phyloP scores from a whole-genome alignment of 2,888 invertebrate species.

The Gastracanthus pulcherrimus region DNA sequence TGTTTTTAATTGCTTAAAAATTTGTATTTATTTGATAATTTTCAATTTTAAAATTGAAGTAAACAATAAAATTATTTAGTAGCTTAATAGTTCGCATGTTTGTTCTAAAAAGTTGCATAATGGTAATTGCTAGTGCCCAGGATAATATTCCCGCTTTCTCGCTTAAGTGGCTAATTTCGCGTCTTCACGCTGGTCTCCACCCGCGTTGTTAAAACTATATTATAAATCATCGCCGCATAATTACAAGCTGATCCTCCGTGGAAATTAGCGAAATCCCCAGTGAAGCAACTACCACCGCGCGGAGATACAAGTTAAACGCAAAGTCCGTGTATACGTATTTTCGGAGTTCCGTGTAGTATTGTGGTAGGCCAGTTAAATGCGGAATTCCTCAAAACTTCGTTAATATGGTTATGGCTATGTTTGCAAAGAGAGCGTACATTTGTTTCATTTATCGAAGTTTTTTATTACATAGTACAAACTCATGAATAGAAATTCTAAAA shows the following conservation, averaged over 20 bases:
- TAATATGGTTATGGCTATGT: neutral
- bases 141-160: neutral
- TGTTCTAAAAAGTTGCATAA: neutral
- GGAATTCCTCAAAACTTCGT: neutral
- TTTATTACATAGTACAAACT: neutral
- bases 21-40: no score
- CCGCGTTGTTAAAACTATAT: neutral
- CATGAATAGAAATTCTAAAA: no score
- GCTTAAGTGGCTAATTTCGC: neutral
- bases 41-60: neutral
- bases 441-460: no score
- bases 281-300: neutral
- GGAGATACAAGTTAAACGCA: neutral
- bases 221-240: neutral
- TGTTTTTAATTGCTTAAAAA: no score
- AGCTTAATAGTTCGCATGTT: neutral
- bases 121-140: neutral
- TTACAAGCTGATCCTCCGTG: neutral
- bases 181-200: neutral
- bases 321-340: no score
- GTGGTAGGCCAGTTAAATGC: neutral
- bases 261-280: neutral
- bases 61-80: neutral
- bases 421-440: no score
- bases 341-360: neutral